Evolutionary conservation across 2,113 vertebrate species (phyloP).

Genomic region (Ceyx cyanopectus): DNA sequence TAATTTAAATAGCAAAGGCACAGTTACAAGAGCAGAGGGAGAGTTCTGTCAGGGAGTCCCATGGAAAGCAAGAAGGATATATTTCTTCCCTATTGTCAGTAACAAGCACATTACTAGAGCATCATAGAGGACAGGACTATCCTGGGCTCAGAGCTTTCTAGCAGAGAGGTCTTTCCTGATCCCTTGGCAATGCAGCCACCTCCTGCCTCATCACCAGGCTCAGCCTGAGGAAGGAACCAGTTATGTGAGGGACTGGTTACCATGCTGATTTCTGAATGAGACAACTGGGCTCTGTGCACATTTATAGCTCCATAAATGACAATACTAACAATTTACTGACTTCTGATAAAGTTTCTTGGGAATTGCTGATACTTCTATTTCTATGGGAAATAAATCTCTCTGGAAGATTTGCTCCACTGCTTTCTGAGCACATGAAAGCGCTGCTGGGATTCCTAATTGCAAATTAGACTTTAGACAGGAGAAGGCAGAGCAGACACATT

Average conservation of each 20-base stretch:
- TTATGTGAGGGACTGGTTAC: accelerated
- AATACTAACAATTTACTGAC: conserved; percentile 40
- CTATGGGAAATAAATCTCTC: conserved; percentile 20
- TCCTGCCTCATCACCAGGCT: not conserved
- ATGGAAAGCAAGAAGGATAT: not conserved
- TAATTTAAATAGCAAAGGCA: no score
- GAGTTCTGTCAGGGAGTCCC: not conserved
- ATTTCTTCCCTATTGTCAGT: not conserved
- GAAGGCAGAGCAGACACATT: conserved; percentile 43
- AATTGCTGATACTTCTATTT: conserved; percentile 44
- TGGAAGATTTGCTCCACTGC: conserved; percentile 43
- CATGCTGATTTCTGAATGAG: accelerated
- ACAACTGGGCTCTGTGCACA: not conserved
- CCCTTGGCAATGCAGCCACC: accelerated
- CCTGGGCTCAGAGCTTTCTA: not conserved
- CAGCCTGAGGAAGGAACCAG: not conserved
- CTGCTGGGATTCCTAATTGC: conserved; percentile 54
- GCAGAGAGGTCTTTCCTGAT: not conserved
- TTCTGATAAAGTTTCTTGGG: conserved; percentile 44
- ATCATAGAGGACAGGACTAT: not conserved
- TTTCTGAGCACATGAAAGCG: conserved; percentile 31
- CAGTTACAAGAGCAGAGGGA: not conserved
- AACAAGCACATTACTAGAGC: not conserved
- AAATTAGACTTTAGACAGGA: conserved; percentile 51
- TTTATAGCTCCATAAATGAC: not conserved